Conservation (phyloP, 2,888 invertebrate species). For the Hemistola chrysoprasaria region DNA sequence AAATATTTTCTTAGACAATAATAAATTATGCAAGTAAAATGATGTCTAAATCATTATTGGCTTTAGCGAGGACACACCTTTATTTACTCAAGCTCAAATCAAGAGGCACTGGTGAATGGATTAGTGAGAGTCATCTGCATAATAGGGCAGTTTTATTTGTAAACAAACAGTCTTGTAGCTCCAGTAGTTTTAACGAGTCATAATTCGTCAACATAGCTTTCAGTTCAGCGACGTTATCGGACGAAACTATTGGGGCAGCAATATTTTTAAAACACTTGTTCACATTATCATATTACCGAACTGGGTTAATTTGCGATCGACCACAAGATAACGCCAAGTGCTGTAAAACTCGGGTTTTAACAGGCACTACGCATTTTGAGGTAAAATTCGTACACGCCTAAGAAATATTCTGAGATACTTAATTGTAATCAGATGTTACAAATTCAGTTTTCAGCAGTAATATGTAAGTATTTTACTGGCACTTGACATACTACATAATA, state of each 20-base stretch:
- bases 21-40: too few species aligned
- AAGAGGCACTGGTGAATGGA: conserved; percentile 19
- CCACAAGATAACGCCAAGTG: conserved; percentile 42
- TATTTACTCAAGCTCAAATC: neutral
- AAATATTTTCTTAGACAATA: conserved; percentile 14
- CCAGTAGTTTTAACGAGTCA: neutral
- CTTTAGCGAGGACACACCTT: conserved; percentile 14
- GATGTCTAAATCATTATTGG: conserved; percentile 8
- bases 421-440: conserved; percentile 40
- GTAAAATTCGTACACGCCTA: conserved; percentile 25
- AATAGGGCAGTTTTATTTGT: conserved; percentile 22
- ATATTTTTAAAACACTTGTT: conserved; percentile 28
- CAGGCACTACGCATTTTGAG: conserved; percentile 22
- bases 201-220: too few species aligned
- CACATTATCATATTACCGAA: conserved; percentile 39
- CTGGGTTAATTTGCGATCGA: conserved; percentile 48
- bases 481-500: conserved; percentile 54
- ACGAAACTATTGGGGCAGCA: conserved; percentile 17
- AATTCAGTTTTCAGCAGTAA: conserved; percentile 38
- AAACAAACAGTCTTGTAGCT: conserved; percentile 18
- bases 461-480: conserved; percentile 37
- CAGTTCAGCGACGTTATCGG: conserved; percentile 9
- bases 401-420: conserved; percentile 20
- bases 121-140: conserved; percentile 22
- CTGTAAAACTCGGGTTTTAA: conserved; percentile 19